phyloP scores from a whole-genome alignment of 1,140 invertebrate species.

The Hesperophylax magnus region DNA sequence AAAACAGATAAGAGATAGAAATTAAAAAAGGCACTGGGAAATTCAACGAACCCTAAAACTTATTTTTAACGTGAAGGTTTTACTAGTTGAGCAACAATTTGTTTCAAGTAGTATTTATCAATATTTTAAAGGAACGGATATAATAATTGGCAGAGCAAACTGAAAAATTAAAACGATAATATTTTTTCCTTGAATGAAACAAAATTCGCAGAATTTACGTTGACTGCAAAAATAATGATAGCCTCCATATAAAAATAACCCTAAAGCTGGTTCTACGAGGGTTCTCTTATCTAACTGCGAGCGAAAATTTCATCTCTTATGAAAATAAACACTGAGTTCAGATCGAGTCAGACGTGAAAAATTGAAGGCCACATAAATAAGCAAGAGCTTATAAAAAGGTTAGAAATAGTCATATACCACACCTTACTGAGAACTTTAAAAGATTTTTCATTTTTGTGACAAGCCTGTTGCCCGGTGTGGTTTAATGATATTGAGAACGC shows the following conservation, averaged over 20 bases:
- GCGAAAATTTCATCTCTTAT: conserved; percentile 45
- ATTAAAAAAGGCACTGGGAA: too few species aligned
- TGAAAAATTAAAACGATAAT: too few species aligned
- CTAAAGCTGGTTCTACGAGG: not conserved
- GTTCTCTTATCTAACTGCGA: conserved; percentile 21
- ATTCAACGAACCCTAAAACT: too few species aligned
- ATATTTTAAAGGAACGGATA: too few species aligned
- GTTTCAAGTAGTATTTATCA: too few species aligned
- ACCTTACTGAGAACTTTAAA: not conserved
- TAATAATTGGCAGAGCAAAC: too few species aligned
- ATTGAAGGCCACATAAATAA: not conserved
- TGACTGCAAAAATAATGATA: conserved; percentile 1
- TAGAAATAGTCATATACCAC: not conserved
- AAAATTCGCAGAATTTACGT: not conserved
- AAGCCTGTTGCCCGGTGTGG: not conserved
- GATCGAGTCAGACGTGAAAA: not conserved
- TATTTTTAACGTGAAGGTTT: too few species aligned
- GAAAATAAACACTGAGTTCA: conserved; percentile 42
- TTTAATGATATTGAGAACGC: not conserved
- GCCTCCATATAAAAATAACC: not conserved
- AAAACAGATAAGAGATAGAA: too few species aligned
- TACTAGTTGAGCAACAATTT: too few species aligned
- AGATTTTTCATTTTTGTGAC: not conserved
- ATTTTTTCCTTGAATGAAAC: too few species aligned
- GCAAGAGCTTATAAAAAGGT: not conserved